Conservation (phyloP, 1,140 invertebrate genomes). For the Pseudomyrmex pallidus region DNA sequence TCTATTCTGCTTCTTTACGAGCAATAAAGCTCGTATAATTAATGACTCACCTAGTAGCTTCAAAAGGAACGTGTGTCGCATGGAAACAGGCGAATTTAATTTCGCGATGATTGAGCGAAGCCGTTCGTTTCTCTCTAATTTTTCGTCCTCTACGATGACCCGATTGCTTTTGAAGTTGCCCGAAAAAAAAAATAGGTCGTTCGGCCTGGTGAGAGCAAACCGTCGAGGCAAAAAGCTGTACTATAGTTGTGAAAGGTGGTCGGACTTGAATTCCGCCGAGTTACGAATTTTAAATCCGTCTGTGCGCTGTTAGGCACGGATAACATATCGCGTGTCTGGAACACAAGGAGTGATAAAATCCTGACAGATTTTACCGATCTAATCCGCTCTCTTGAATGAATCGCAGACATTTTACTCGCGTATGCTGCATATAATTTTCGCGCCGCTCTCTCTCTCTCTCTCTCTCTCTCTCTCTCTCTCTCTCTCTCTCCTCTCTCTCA, state of each 20-base stretch:
- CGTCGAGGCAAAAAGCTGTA: background rate
- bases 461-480: too few relatives aligned
- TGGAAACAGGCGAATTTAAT: conserved; percentile 40
- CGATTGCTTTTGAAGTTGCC: conserved; percentile 28
- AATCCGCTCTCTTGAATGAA: conserved; percentile 4
- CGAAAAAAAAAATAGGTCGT: conserved; percentile 52
- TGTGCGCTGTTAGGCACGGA: conserved; percentile 8
- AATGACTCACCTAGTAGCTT: conserved; percentile 5
- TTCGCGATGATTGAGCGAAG: conserved; percentile 26
- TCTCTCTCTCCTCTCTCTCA: too few relatives aligned
- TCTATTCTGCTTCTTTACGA: conserved; percentile 8
- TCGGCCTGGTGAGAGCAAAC: background rate
- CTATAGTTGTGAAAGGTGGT: too few relatives aligned
- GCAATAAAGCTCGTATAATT: conserved; percentile 30
- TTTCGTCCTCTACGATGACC: conserved; percentile 27
- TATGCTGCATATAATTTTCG: conserved; percentile 33
- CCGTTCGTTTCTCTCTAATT: background rate
- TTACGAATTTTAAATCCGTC: conserved; percentile 36
- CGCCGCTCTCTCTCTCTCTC: background rate
- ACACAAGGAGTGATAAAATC: conserved; percentile 45
- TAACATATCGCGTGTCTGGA: conserved; percentile 32
- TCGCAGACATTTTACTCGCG: conserved; percentile 31
- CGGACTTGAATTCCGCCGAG: background rate
- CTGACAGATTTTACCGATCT: conserved; percentile 50
- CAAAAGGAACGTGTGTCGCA: conserved; percentile 41